Percentiles rank a stretch among this genome's conserved stretches.
Evolutionary conservation across 2,113 vertebrate species (phyloP).

Genomic region (Ailuropoda melanoleuca): DNA sequence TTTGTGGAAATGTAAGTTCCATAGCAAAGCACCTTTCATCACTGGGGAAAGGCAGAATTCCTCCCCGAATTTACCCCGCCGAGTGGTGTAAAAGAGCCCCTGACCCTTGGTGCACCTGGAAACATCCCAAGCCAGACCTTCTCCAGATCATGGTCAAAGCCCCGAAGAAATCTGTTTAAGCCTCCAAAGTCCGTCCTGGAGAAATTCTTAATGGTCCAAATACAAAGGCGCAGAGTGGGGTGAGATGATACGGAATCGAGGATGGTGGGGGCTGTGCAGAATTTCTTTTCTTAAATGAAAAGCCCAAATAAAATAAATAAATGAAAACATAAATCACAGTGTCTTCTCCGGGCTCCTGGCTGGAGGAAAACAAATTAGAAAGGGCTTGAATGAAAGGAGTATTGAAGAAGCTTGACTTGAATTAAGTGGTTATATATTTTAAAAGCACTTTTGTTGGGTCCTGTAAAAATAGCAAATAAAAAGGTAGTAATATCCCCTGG

Average conservation of each 20-base stretch:
- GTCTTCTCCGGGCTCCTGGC: constrained; percentile 73
- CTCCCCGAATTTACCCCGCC: too few species aligned
- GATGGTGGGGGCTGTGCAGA: not conserved
- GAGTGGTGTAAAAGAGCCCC: not conserved
- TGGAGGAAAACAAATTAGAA: constrained; percentile 77
- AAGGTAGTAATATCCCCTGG: constrained; percentile 74
- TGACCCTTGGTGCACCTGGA: not conserved
- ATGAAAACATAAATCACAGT: constrained; percentile 79
- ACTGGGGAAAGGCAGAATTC: not conserved
- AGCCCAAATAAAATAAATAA: constrained; percentile 80
- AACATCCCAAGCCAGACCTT: not conserved
- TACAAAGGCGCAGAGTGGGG: not conserved
- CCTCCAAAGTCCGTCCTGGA: not conserved
- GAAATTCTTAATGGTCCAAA: not conserved
- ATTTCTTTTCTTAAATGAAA: constrained; percentile 77
- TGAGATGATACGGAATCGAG: constrained; percentile 3
- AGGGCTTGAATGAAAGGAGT: constrained; percentile 73
- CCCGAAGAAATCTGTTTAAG: not conserved
- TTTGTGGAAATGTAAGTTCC: not conserved
- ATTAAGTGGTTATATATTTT: constrained; percentile 82
- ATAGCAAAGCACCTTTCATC: not conserved
- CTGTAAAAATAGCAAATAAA: constrained; percentile 79
- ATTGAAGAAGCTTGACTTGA: constrained; percentile 76
- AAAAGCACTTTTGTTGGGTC: constrained; percentile 78
- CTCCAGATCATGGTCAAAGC: not conserved